Evolutionary conservation across 2,797 vertebrate species (phyloP), one percentile per base, ranked within the genome.

Genomic region (Picus viridis): DNA sequence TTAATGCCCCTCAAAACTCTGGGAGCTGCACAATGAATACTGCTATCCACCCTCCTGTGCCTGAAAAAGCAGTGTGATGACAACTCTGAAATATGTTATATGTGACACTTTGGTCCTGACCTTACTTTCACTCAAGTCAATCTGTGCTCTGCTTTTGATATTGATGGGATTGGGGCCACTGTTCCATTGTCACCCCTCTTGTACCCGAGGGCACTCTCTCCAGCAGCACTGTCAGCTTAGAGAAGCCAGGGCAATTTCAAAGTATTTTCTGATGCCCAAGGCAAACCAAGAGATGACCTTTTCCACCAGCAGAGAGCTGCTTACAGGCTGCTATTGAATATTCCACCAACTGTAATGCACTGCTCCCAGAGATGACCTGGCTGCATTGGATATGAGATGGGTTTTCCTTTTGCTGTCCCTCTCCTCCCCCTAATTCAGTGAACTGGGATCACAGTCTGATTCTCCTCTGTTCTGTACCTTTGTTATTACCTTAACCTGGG

Each of bases 261-360:
- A 89, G 90, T 12, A 34, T 89, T 94, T 94, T 51, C 79, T 83
- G 15, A 72, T 87, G 90, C 84, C 73, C 63, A 73, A 83, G 77
- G 94, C 95, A 90, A 92, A 57, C 5, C 59, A 57, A 22, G 59
- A 34, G 87, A 86, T 68, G 90, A 94, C 94, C 93, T 94, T 92
- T 93, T 83, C 76, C 63, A 89, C 22, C 76, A 90, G 72, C 86
- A 83, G 19, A 71, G 77, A 86, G 88, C 89, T 82, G 91, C 53
- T 70, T 5, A 6, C 1, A 39, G 67, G 58, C 82, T 89, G 72
- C 67, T 85, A 34, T 32, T 86, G 86, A 94, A 87, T 81, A 92
- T 94, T 94, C 67, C 63, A 88, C 18, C 71, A 49, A 32, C 73
- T 27, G 58, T 1, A 45, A 57, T 2, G 71, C 80, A 74, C 53